phyloP scores from a whole-genome alignment of 2,888 invertebrate genomes.

The Pollenia angustigena region DNA sequence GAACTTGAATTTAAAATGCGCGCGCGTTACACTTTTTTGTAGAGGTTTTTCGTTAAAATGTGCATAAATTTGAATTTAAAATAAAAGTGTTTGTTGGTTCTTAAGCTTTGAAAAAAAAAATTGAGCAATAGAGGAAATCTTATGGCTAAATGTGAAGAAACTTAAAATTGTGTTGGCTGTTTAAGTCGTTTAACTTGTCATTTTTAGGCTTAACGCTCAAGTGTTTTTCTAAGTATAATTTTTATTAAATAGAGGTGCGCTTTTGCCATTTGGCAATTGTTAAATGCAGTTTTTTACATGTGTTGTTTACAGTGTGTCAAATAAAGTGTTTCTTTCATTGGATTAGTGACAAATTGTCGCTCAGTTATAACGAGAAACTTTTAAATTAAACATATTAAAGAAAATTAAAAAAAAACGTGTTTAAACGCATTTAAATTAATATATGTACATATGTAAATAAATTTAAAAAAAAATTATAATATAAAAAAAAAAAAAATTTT shows the following conservation, averaged over 20 bases:
- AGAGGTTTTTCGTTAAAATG: background rate
- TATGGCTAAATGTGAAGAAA: slow-evolving; percentile 27
- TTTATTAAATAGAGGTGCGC: slow-evolving; percentile 60
- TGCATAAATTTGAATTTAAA: slow-evolving; percentile 59
- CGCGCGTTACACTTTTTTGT: slow-evolving; percentile 29
- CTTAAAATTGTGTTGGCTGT: slow-evolving; percentile 58
- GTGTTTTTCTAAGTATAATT: slow-evolving; percentile 38
- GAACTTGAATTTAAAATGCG: slow-evolving; percentile 67
- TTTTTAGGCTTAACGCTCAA: slow-evolving; percentile 56
- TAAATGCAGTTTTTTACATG: slow-evolving; percentile 17
- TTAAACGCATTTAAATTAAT: background rate
- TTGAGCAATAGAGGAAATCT: slow-evolving; percentile 67
- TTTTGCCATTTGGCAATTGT: slow-evolving; percentile 64
- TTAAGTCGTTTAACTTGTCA: slow-evolving; percentile 34
- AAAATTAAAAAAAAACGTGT: background rate
- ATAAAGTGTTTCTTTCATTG: slow-evolving; percentile 42
- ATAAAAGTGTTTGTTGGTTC: slow-evolving; percentile 48
- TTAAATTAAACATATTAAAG: background rate
- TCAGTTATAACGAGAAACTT: slow-evolving; percentile 35
- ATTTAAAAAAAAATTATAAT: background rate
- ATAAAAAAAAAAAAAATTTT: slow-evolving; percentile 15
- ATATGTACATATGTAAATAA: background rate
- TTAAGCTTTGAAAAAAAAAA: slow-evolving; percentile 46
- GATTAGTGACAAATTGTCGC: slow-evolving; percentile 68
- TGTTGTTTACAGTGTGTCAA: slow-evolving; percentile 59